Conservation (phyloP, 1,140 invertebrate species). For the Drosophila ohnishii region DNA sequence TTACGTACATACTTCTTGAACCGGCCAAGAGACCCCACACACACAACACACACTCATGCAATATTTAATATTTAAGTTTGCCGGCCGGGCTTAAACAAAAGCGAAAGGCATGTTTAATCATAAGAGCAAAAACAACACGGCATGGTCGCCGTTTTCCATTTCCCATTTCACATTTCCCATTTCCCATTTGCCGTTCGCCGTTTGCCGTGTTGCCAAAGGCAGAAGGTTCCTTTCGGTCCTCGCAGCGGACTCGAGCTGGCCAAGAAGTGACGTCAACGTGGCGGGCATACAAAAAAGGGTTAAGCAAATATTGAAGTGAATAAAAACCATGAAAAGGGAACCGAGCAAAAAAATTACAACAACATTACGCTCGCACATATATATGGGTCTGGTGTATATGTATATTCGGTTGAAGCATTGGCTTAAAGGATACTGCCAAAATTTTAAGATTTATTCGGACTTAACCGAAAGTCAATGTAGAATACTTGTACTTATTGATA, state of each 20-base stretch:
- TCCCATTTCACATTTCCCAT: conserved; percentile 25
- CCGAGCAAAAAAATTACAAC: conserved; percentile 40
- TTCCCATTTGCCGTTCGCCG: conserved; percentile 21
- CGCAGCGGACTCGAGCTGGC: conserved; percentile 27
- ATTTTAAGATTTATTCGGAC: neutral
- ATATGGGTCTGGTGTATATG: conserved; percentile 12
- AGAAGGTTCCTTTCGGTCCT: conserved; percentile 36
- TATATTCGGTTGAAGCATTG: neutral
- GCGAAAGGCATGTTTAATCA: conserved; percentile 81
- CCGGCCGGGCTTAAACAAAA: conserved; percentile 73
- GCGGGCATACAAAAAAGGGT: conserved; percentile 70
- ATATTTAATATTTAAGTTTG: conserved; percentile 77
- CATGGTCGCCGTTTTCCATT: conserved; percentile 27
- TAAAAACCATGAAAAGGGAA: conserved; percentile 75
- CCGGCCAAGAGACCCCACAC: conserved; percentile 7
- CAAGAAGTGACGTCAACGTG: conserved; percentile 57
- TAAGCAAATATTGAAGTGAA: conserved; percentile 80
- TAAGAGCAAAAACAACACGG: conserved; percentile 77
- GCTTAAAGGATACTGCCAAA: neutral
- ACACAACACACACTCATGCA: conserved; percentile 55
- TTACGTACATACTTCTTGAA: conserved; percentile 1
- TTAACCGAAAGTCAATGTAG: neutral
- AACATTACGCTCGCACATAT: conserved; percentile 17
- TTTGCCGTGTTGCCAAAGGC: conserved; percentile 47
- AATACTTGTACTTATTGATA: neutral